Base-by-base conservation (phyloP, 2,888 invertebrate genomes). In the Ormia ochracea region DNA sequence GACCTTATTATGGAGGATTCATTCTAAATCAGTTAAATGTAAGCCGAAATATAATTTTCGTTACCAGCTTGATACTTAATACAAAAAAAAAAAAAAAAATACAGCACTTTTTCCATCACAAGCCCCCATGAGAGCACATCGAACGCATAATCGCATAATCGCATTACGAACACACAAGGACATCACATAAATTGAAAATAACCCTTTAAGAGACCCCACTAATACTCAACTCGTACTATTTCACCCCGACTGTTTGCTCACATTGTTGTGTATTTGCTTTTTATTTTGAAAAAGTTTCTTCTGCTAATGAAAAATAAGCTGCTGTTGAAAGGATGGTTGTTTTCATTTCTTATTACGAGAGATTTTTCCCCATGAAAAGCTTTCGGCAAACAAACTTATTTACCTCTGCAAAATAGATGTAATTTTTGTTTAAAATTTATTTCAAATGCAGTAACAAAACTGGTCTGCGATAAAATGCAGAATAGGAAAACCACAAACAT, bases 311-410 rank as follows among this genome's bases (percentile, higher is more conserved):
- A 75, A 61, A 58, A 38, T 17, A 58, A 69, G 45, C 79, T 68
- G 19, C 36, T 52, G 26, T 31, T 65, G 41, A 36, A 65, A 45
- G 38, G 31, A 50, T 48, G 26, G 2, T 17, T 70, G 45, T 56
- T 70, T 75, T 65, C 66, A 72, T 75, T 80, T 56, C 33, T 54
- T 28, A 63, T 80, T 66, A 76, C 72, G 61, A 68, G 36, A 72
- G 66, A 63, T 80, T 72, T 76, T 52, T 48, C 21, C 38, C 36
- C 56, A 58, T 65, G 48, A 61, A 73, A 78, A 59, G 69, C 79
- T 70, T 66, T 61, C 48, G 19, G 12, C 66, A 69, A 69, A 74
- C 41, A 48, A 23, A 50, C 3, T 45, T 52, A 66, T 59, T 75
- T 65, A 31, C n/a, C 9, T n/a, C n/a, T 3, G n/a, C 12, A 63